Percentiles rank a stretch among this genome's conserved stretches.
phyloP scores from a whole-genome alignment of 2,888 invertebrate genomes.

The Trachelus tabidus region DNA sequence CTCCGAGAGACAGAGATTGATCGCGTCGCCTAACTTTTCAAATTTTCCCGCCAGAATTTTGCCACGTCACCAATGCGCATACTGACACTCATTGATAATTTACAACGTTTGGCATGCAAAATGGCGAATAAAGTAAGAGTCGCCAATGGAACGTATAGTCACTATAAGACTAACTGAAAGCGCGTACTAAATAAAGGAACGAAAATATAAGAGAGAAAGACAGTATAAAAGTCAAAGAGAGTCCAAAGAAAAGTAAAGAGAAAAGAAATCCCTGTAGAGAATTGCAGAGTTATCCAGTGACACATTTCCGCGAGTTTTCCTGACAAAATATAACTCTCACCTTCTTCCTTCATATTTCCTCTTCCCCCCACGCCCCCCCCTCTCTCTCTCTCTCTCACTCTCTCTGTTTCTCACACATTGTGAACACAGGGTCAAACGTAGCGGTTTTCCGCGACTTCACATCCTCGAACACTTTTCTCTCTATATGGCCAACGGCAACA shows the following conservation, averaged over 20 bases:
- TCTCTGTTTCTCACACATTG: not conserved
- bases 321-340: constrained; percentile 6
- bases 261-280: not conserved
- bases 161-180: not conserved
- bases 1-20: constrained; percentile 32
- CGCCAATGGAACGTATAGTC: not conserved
- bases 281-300: not conserved
- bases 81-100: not conserved
- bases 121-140: not conserved
- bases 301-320: not conserved
- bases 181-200: not conserved
- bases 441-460: not conserved
- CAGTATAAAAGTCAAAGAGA: not conserved
- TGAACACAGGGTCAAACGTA: not conserved
- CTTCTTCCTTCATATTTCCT: constrained; percentile 10
- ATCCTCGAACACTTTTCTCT: not conserved
- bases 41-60: not conserved
- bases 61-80: not conserved
- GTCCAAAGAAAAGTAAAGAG: not conserved
- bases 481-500: not conserved
- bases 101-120: not conserved
- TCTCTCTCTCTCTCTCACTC: not conserved
- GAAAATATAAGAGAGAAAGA: not conserved
- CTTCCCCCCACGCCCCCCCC: not conserved
- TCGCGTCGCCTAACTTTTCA: constrained; percentile 25